Base-by-base conservation (phyloP, 2,113 vertebrate genomes). In the Cyprinodon tularosa region DNA sequence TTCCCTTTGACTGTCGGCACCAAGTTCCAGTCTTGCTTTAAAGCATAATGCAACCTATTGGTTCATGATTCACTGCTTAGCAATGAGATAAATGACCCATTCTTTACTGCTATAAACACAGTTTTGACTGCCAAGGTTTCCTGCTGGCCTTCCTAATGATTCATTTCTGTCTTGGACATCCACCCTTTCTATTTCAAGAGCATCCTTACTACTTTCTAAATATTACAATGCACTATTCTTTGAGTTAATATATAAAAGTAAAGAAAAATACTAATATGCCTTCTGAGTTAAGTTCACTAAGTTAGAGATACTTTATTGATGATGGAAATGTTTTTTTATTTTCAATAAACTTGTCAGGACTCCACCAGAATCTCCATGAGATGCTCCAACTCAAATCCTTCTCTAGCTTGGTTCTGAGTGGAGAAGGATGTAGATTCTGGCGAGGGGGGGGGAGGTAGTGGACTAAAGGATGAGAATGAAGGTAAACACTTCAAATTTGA, bases 311-410 rank as follows among this genome's bases (percentile, higher is more conserved):
- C 0, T n/a, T 22, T 3, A 8, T 13, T n/a, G 9, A 22, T 2
- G 59, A 15, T 12, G 4, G 5, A 67, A 65, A 10, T n/a, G 11
- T 22, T 45, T 37, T 4, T 47, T 48, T 86, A 36, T 40, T 40
- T 38, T 39, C 5, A 4, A 22, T 5, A 17, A 67, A 38, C 8
- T 3, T 0, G 47, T 90, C 86, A 96, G 64, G 94, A 94, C 15
- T 94, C 92, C 36, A 95, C 91, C 39, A 96, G 86, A 50, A 95
- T 92, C 85, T 95, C 94, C 93, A 95, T 93, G 61, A 95, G 93
- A 62, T 95, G 94, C 22, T 96, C 94, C 0, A 95, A 85, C 71
- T 96, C 95, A 45, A 93, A 90, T 68, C 91, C 89, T 5, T 95
- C 93, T 80, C 89, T 93, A 10, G 50, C 75, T 2, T 47, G 80